A percentile compares a stretch with the other conserved stretches of the same genome.
Conservation (phyloP, 2,888 invertebrate genomes). For the Phania funesta region DNA sequence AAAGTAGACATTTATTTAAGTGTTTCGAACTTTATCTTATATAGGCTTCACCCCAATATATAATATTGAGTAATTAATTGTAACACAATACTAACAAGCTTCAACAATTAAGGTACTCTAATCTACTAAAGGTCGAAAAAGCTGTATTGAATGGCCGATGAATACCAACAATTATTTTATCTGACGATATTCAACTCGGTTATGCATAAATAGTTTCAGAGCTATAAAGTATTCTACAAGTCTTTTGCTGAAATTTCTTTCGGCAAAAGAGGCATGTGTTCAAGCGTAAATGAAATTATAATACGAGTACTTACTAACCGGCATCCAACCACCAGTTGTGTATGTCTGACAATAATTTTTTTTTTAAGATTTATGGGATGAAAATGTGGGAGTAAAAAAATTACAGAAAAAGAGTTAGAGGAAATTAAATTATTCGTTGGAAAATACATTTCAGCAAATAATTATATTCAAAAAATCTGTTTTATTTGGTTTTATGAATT, state of each 20-base stretch:
- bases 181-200: too few relatives aligned
- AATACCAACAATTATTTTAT: too few relatives aligned
- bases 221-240: constrained; percentile 17
- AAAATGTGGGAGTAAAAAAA: constrained; percentile 5
- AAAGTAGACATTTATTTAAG: too few relatives aligned
- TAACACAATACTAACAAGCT: too few relatives aligned
- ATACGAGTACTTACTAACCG: constrained; percentile 18
- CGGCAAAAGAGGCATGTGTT: constrained; percentile 41
- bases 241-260: constrained; percentile 3
- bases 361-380: constrained; percentile 22
- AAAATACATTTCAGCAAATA: not conserved
- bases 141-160: too few relatives aligned
- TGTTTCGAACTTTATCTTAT: too few relatives aligned
- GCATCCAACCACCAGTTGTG: constrained; percentile 38
- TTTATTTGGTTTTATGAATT: not conserved
- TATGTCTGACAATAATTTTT: constrained; percentile 45
- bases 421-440: not conserved
- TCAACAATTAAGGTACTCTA: too few relatives aligned
- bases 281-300: constrained; percentile 40
- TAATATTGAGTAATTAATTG: too few relatives aligned
- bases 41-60: too few relatives aligned
- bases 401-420: too few relatives aligned
- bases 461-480: not conserved
- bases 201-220: constrained; percentile 3
- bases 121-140: too few relatives aligned